phyloP scores from a whole-genome alignment of 2,113 vertebrate genomes.

The Callopanchax toddi region DNA sequence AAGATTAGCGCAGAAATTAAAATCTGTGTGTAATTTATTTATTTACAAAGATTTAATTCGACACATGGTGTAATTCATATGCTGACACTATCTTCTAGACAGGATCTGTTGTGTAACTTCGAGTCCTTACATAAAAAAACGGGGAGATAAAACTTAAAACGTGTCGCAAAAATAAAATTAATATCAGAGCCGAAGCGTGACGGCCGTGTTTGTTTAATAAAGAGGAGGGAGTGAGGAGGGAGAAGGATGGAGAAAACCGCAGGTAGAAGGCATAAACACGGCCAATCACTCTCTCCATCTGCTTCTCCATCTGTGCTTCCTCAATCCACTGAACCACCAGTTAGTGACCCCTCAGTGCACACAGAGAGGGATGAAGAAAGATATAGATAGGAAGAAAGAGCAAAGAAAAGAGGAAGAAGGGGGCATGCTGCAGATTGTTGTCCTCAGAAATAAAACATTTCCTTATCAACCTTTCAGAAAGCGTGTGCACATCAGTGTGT shows the following conservation, averaged over 20 bases:
- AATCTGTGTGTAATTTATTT: not conserved
- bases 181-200: constrained; percentile 28
- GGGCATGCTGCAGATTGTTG: constrained; percentile 40
- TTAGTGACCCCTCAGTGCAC: constrained; percentile 74
- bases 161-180: constrained; percentile 33
- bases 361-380: constrained; percentile 53
- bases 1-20: not conserved
- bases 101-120: not conserved
- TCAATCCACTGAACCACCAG: constrained; percentile 78
- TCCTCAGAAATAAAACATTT: constrained; percentile 58
- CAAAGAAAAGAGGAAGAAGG: constrained; percentile 5
- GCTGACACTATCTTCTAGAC: not conserved
- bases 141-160: not conserved
- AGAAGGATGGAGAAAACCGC: constrained; percentile 63
- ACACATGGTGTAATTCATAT: not conserved
- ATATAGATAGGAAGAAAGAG: constrained; percentile 29
- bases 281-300: constrained; percentile 83
- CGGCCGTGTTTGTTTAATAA: constrained; percentile 59
- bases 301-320: constrained; percentile 82
- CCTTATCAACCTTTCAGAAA: constrained; percentile 48
- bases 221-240: constrained; percentile 32
- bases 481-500: constrained; percentile 12
- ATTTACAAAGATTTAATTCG: not conserved
- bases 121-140: not conserved
- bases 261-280: constrained; percentile 80